These are phyloP conservation scores for Balanococcus diminutus DNA, from an alignment of 2,888 invertebrate genomes.

Conservation along the genomic window DNA sequence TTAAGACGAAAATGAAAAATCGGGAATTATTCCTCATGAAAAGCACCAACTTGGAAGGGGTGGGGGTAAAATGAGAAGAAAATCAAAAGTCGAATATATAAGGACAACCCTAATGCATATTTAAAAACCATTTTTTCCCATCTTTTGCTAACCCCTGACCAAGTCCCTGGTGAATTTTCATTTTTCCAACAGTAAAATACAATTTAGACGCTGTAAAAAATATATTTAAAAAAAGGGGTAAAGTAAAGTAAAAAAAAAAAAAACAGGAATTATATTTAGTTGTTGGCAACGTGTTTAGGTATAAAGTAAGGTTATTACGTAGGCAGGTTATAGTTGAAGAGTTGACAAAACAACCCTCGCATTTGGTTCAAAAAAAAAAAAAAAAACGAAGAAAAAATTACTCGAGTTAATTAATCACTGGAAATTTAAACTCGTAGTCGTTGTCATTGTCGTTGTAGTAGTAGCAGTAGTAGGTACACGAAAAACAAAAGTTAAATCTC, in stretches of 20 bases:
- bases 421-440: not conserved
- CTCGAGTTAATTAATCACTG: not conserved
- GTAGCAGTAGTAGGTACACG: slow-evolving; percentile 2
- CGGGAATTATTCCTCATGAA: no score
- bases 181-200: not conserved
- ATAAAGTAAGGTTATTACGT: not conserved
- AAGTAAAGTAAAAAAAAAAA: not conserved
- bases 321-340: not conserved
- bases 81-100: no score
- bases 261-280: not conserved
- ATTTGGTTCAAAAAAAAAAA: not conserved
- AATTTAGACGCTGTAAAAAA: not conserved
- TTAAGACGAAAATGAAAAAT: no score
- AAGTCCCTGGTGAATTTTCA: not conserved
- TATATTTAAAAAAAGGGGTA: no score
- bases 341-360: not conserved
- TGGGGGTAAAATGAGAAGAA: no score
- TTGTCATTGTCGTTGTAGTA: no score
- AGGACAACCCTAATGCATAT: no score
- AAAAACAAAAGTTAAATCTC: not conserved
- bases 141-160: no score
- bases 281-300: not conserved
- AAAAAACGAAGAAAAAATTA: not conserved
- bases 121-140: not conserved
- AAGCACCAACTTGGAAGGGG: no score